Evolutionary conservation across 1,140 invertebrate species (phyloP), one percentile per base, ranked within the genome.

Genomic region (Halictus rubicundus): DNA sequence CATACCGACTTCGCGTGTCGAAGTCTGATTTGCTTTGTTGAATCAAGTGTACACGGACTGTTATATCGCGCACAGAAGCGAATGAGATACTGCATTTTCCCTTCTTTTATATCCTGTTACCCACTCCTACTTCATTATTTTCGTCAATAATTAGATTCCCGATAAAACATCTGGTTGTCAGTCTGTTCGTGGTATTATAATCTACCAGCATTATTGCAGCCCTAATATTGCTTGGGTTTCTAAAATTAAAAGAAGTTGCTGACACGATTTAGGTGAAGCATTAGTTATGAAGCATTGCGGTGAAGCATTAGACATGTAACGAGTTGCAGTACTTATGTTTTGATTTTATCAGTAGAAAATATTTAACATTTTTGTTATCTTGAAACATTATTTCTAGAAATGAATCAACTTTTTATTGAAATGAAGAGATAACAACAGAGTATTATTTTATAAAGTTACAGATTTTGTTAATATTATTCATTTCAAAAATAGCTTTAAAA

Each of bases 11-110:
- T 93, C 82, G 92, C 92, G 91, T 93, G 92, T 93, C 91, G 91
- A 93, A 92, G 88, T 92, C 89, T 92, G 92, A 92, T 93, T 93
- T 92, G 91, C 91, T 92, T 93, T 91, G 91, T 90, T 90, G 91
- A 92, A 92, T 92, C 91, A 92, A 93, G 90, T 91, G 88, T 93
- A 90, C 84, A 90, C 83, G 25, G 70, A 14, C 27, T 57, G 46
- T 23, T 65, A 61, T 80, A 81, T 82, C 65, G 72, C 69, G 61
- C 76, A 59, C 52, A 82, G 84, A 86, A 81, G 70, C 81, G 80
- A 88, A 87, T 57, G 80, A 74, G 84, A 78, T 87, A 80, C 80
- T 83, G 85, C 73, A 80, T 71, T 84, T 80, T 80, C 70, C 74
- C 49, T 72, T 64, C 81, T 72, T 83, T 80, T 60, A 79, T 88